Evolutionary conservation across 92 coral and sea anemone genomes (phyloP).

Genomic region (Epizoanthus stellaris): DNA sequence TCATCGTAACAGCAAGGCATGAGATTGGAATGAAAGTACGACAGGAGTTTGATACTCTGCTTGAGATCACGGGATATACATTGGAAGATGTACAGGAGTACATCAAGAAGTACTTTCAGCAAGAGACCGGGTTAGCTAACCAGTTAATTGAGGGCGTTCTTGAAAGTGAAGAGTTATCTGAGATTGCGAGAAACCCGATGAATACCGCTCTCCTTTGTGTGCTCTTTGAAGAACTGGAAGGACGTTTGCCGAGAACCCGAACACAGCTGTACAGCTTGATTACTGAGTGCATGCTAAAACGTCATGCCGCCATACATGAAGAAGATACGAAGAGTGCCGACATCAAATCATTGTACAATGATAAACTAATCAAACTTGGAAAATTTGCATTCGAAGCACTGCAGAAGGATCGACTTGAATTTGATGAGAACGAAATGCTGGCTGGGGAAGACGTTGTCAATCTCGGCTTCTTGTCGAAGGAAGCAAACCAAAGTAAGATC

Average conservation of each 20-base stretch:
- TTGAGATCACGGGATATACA: slow-evolving; percentile 48
- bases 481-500: slow-evolving; percentile 27
- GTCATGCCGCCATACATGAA: slow-evolving; percentile 17
- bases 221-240: slow-evolving; percentile 37
- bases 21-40: slow-evolving; percentile 46
- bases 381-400: slow-evolving; percentile 25
- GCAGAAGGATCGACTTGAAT: not conserved
- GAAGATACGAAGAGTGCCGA: not conserved
- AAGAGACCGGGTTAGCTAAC: not conserved
- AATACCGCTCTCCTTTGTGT: slow-evolving; percentile 50
- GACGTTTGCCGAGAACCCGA: slow-evolving; percentile 39
- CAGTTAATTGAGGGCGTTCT: not conserved
- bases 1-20: slow-evolving; percentile 46
- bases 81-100: slow-evolving; percentile 9
- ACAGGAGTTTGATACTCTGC: slow-evolving; percentile 30
- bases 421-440: slow-evolving; percentile 17
- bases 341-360: too few species aligned
- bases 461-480: slow-evolving; percentile 48
- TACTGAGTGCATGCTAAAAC: slow-evolving; percentile 45
- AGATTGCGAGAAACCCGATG: slow-evolving; percentile 45
- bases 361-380: too few species aligned
- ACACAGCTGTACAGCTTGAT: slow-evolving; percentile 36
- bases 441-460: not conserved
- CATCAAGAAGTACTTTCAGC: slow-evolving; percentile 41
- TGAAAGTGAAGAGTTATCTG: not conserved